Conservation (phyloP, 1,140 invertebrate genomes). For the Stegodyphus dumicola region DNA sequence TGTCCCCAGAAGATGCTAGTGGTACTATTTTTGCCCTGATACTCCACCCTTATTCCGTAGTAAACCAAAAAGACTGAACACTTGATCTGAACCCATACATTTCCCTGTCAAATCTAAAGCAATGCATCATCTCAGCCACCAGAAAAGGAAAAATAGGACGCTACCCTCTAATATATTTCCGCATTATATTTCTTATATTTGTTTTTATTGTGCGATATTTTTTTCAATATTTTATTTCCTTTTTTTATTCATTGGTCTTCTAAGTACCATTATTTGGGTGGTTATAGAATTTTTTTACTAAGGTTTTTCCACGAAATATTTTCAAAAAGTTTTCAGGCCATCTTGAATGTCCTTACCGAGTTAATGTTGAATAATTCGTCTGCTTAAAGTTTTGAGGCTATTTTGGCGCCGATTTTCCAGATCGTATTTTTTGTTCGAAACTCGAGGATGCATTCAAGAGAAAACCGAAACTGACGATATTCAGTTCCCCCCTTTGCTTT, state of each 20-base stretch:
- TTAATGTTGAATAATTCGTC: conserved; percentile 41
- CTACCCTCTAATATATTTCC: conserved; percentile 36
- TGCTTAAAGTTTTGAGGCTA: conserved; percentile 36
- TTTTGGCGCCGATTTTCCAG: not conserved
- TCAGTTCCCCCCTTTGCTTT: not conserved
- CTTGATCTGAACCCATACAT: conserved; percentile 52
- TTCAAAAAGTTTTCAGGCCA: not conserved
- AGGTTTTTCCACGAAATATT: not conserved
- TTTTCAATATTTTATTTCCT: no score
- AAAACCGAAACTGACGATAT: conserved; percentile 41
- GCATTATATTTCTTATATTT: conserved; percentile 35
- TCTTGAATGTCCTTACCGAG: conserved; percentile 20
- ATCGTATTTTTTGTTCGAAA: conserved; percentile 14
- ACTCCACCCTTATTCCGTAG: conserved; percentile 19
- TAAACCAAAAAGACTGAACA: conserved; percentile 39
- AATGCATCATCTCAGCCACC: conserved; percentile 26
- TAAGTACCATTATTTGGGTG: not conserved
- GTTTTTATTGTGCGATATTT: no score
- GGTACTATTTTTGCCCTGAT: conserved; percentile 41
- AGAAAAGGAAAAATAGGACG: conserved; percentile 4
- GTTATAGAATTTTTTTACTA: conserved; percentile 9
- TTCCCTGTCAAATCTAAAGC: conserved; percentile 45
- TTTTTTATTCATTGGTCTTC: not conserved
- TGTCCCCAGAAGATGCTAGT: conserved; percentile 16
- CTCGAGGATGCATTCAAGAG: conserved; percentile 29